phyloP scores from a whole-genome alignment of 2,888 invertebrate species.

The Agriotes lineatus region DNA sequence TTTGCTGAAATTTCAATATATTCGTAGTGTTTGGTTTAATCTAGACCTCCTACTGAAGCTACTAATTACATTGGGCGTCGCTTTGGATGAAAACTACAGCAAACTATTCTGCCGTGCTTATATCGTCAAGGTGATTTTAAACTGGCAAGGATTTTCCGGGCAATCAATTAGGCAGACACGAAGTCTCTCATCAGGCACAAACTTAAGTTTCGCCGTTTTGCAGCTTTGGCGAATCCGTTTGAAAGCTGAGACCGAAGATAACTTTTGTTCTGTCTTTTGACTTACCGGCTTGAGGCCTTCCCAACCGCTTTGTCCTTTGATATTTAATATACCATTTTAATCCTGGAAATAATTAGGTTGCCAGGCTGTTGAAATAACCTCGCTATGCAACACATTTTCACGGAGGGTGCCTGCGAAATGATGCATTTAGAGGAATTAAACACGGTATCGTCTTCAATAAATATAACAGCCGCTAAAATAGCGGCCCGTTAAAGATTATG shows the following conservation, averaged over 20 bases:
- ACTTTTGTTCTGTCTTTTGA: background rate
- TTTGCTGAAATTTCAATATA: too few relatives aligned
- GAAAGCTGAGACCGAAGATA: slow-evolving; percentile 8
- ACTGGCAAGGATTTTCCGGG: background rate
- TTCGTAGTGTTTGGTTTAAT: too few relatives aligned
- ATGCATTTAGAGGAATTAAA: too few relatives aligned
- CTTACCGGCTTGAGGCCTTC: background rate
- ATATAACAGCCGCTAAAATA: too few relatives aligned
- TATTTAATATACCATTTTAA: slow-evolving; percentile 7
- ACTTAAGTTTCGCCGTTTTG: background rate
- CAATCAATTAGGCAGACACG: slow-evolving; percentile 2
- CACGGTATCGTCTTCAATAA: too few relatives aligned
- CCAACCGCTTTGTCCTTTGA: background rate
- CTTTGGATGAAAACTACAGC: background rate
- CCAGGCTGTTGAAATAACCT: background rate
- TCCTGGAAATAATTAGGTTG: background rate
- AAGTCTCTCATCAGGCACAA: slow-evolving; percentile 2
- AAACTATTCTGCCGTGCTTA: background rate
- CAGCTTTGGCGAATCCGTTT: background rate
- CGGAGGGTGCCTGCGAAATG: too few relatives aligned
- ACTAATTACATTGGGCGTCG: too few relatives aligned
- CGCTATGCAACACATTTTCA: too few relatives aligned
- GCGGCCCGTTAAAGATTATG: too few relatives aligned
- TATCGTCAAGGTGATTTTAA: background rate
- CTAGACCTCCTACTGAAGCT: too few relatives aligned